Base-by-base conservation (phyloP, 2,888 invertebrate genomes). In the Capitulum mitella region DNA sequence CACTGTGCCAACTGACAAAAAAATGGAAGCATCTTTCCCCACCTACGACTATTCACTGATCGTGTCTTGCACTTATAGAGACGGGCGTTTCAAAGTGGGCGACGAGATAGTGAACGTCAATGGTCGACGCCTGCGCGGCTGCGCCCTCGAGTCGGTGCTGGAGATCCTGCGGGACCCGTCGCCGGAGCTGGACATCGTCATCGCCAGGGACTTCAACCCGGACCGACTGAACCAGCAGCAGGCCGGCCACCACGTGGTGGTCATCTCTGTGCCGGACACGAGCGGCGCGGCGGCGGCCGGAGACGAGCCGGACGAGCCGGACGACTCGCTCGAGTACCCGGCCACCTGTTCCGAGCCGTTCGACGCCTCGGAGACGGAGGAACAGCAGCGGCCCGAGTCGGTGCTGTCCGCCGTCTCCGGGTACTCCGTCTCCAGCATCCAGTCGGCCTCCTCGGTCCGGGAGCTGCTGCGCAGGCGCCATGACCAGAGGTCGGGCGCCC, bases 61-160 rank as follows among this genome's bases (percentile, higher is more conserved):
- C n/a, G n/a, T n/a, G n/a, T n/a, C 46, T 78, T 77, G n/a, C 37
- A 26, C n/a, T 87, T 86, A 79, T 86, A 90, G 90, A 82, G 91
- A 91, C 83, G 91, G 91, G 0, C 88, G 90, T 0, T 85, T 92
- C 79, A 88, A 88, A 79, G 88, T 91, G 51, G 92, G 92, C 26
- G 92, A 92, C 84, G 91, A 92, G 84, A 88, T 92, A 43, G 87
- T 92, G 43, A 91, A 91, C 82, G 91, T 92, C 10, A 92, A 92
- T 84, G 92, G 92, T 22, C 88, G 89, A 81, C 87, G 91, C 82
- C 87, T 93, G 77, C 88, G 90, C 10, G 91, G 91, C 77, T 86
- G 92, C 32, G 89, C 85, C 29, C 84, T 84, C 61, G 83, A 83
- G 77, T 84, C 84, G 78, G 84, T 84, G 2, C 82, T 84, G 78